Conservation (phyloP, 2,888 invertebrate species). For the Cephus runcator region DNA sequence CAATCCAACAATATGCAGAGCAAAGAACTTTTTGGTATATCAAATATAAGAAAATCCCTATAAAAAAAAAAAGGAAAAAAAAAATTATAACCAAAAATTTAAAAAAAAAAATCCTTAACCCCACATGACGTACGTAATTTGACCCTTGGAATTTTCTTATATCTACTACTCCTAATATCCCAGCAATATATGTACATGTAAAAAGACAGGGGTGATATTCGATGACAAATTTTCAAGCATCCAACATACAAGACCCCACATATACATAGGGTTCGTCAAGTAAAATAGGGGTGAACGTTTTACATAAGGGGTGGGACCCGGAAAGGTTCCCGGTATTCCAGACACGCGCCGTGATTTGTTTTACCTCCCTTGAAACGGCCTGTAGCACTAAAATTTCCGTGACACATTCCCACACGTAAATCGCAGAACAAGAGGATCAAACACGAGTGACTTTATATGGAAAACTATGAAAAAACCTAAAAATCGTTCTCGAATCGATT, state of each 20-base stretch:
- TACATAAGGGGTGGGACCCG: conserved; percentile 58
- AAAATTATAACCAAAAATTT: not conserved
- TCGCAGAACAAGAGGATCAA: not conserved
- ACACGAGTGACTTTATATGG: not conserved
- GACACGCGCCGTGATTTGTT: conserved; percentile 63
- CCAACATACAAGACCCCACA: not conserved
- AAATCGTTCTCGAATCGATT: not conserved
- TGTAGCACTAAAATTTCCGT: not conserved
- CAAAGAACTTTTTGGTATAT: not conserved
- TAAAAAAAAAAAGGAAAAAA: no score
- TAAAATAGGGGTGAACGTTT: conserved; percentile 49
- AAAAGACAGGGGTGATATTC: not conserved
- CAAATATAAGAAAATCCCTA: not conserved
- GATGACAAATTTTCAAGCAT: not conserved
- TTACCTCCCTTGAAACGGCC: conserved; percentile 39
- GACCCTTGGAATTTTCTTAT: not conserved
- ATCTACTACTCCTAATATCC: conserved; percentile 7
- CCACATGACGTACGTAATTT: not conserved
- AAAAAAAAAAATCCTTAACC: not conserved
- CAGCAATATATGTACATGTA: not conserved
- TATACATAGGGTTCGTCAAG: not conserved
- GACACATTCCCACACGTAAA: not conserved
- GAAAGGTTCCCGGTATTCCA: conserved; percentile 60
- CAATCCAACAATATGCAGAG: not conserved
- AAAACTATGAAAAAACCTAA: not conserved